A percentile compares a stretch with the other conserved stretches of the same genome.
phyloP scores from a whole-genome alignment of 92 coral and sea anemone genomes.

The Actinostola sp. region DNA sequence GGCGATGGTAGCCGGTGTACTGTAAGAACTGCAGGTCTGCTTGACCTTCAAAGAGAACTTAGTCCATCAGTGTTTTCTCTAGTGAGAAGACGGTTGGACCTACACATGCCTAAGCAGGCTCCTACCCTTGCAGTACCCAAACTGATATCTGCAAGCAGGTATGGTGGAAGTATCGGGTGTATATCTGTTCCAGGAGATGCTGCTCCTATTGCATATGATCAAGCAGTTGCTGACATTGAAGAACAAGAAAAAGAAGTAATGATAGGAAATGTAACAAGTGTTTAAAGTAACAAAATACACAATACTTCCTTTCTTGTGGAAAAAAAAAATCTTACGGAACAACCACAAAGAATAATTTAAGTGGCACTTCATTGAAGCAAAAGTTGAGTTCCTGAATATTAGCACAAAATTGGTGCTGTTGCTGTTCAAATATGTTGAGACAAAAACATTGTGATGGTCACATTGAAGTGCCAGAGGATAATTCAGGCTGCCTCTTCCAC shows the following conservation, averaged over 20 bases:
- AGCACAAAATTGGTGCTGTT: too few species aligned
- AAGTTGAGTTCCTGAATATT: too few species aligned
- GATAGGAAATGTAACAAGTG: conserved; percentile 25
- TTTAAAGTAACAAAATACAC: conserved; percentile 1
- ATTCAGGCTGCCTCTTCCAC: too few species aligned
- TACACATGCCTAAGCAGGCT: conserved; percentile 50
- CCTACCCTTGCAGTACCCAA: conserved; percentile 71
- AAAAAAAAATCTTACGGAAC: neutral
- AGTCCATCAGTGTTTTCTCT: conserved; percentile 82
- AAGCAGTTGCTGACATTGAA: conserved; percentile 11
- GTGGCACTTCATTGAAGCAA: too few species aligned
- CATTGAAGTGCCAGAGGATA: too few species aligned
- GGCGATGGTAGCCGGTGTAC: conserved; percentile 24
- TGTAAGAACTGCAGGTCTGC: conserved; percentile 57
- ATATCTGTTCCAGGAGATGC: conserved; percentile 74
- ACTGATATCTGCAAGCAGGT: conserved; percentile 79
- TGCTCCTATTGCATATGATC: conserved; percentile 42
- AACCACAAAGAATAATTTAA: too few species aligned
- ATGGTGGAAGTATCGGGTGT: conserved; percentile 85
- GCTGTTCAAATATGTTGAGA: too few species aligned
- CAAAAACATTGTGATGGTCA: too few species aligned
- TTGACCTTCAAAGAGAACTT: conserved; percentile 71
- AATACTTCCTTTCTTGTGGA: neutral
- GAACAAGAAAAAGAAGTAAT: conserved; percentile 21
- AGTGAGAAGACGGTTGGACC: conserved; percentile 73